Evolutionary conservation across 2,888 invertebrate species (phyloP), one percentile per base, ranked within the genome.

Genomic region (Ganaspis brasiliensis): DNA sequence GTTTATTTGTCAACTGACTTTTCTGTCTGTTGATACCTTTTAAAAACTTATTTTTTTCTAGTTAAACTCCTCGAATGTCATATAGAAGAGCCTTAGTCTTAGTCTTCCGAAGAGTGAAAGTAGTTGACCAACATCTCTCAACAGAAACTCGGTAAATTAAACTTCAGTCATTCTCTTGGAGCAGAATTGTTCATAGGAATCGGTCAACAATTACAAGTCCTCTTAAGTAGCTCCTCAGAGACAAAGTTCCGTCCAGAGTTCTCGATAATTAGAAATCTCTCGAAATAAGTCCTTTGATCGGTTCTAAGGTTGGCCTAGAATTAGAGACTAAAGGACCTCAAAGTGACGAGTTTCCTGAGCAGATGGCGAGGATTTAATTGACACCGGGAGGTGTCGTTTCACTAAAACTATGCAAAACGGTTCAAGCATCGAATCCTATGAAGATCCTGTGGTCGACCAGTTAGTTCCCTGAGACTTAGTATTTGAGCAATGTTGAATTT

Each of bases 371-470:
- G 87, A 89, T 89, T 89, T 89, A 89, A 88, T 89, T 89, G 90
- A 90, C 90, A 89, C 89, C 86, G 87, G 85, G 82, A 90, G 89
- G 90, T 90, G 90, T 90, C 88, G 85, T 85, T 86, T 87, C 86
- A 86, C 88, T 87, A 88, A 87, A 88, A 89, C 86, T 90, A 90
- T 89, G 88, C 89, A 89, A 87, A 89, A 89, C 87, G 84, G 86
- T 83, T 77, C 79, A 72, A 72, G 78, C 79, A 77, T 81, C 79
- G 75, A 75, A 63, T 70, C 63, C 78, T 80, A 24, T 40, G 40
- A 45, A 45, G 40, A 37, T 35, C 24, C 24, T 72, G 67, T 67
- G n/a, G n/a, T n/a, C 67, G 24, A 40, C 67, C 45, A 67, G 14
- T n/a, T 45, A 45, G 24, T 9, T 45, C 21, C 24, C 45, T 21